Evolutionary conservation across 2,888 invertebrate species (phyloP).

Genomic region (Linnaemya tessellans): DNA sequence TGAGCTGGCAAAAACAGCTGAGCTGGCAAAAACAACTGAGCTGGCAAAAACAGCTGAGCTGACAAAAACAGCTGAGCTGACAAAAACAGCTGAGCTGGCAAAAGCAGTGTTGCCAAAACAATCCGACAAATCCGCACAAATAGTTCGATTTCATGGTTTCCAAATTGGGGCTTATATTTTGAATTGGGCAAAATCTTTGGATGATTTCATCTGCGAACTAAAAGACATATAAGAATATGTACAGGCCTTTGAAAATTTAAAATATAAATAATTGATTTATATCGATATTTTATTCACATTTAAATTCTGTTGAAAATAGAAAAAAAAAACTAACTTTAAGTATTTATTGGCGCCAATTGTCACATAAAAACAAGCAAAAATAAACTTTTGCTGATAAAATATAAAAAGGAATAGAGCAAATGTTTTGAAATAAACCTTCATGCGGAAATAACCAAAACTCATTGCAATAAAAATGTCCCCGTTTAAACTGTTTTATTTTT

Average conservation of each 20-base stretch:
- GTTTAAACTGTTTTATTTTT: conserved; percentile 20
- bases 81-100: too few relatives aligned
- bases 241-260: neutral
- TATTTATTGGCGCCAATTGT: conserved; percentile 60
- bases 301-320: conserved; percentile 11
- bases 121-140: too few relatives aligned
- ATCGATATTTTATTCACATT: conserved; percentile 1
- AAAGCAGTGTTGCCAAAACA: too few relatives aligned
- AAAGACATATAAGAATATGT: too few relatives aligned
- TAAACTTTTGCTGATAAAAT: conserved; percentile 4
- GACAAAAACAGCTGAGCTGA: too few relatives aligned
- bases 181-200: too few relatives aligned
- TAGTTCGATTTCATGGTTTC: too few relatives aligned
- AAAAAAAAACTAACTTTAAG: neutral
- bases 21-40: too few relatives aligned
- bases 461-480: conserved; percentile 62
- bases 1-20: too few relatives aligned
- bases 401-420: conserved; percentile 38
- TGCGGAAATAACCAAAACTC: conserved; percentile 65
- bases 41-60: too few relatives aligned
- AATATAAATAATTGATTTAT: neutral
- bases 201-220: too few relatives aligned
- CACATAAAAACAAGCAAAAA: conserved; percentile 47
- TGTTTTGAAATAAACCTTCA: conserved; percentile 63
- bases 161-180: too few relatives aligned